A percentile compares a stretch with the other conserved stretches of the same genome.
Conservation (phyloP, 2,797 vertebrate species). For the Poeciliopsis infans region DNA sequence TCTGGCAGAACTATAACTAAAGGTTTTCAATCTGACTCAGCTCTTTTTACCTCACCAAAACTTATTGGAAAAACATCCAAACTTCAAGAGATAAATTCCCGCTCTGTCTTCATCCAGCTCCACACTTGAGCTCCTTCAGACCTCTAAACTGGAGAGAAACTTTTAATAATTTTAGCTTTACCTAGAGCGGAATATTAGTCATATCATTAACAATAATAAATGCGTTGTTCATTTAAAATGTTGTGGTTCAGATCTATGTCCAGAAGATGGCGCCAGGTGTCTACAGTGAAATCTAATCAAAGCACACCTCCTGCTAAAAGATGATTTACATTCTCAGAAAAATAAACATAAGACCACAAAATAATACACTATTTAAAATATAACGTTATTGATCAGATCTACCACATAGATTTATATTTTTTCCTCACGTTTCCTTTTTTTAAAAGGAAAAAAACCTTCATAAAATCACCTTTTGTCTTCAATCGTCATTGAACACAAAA, state of each 20-base stretch:
- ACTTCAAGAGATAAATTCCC: neutral
- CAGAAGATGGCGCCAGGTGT: slow-evolving; percentile 54
- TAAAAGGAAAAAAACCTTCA: neutral
- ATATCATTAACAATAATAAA: neutral
- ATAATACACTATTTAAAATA: neutral
- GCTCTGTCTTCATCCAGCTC: neutral
- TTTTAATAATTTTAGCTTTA: neutral
- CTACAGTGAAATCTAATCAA: slow-evolving; percentile 3
- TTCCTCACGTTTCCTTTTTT: neutral
- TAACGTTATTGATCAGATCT: neutral
- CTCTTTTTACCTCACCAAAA: neutral
- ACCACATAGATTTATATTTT: neutral
- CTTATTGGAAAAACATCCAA: neutral
- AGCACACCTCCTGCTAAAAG: neutral
- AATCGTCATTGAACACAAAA: slow-evolving; percentile 21
- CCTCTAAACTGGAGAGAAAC: neutral
- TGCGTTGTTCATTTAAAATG: neutral
- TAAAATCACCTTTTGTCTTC: slow-evolving; percentile 3
- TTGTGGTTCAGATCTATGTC: slow-evolving; percentile 22
- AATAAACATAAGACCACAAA: neutral
- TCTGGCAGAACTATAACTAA: neutral
- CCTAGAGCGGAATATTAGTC: neutral
- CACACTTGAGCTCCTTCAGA: neutral
- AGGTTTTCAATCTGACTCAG: neutral
- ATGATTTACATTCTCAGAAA: neutral